These are phyloP conservation scores for Sinohyriopsis cumingii DNA, from an alignment of 2,888 invertebrate genomes.

Conservation along the genomic window DNA sequence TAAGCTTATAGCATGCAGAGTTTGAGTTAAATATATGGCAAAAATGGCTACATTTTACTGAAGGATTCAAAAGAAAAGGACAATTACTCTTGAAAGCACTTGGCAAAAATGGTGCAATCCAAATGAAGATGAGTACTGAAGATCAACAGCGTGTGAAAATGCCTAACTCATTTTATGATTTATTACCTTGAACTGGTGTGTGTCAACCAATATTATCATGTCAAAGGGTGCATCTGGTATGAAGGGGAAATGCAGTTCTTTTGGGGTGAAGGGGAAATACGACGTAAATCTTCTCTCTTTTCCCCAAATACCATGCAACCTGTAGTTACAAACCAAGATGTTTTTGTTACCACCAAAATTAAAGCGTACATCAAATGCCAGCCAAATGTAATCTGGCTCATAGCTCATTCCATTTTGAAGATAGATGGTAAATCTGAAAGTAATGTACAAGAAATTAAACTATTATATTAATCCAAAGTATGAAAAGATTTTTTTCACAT, in stretches of 20 bases:
- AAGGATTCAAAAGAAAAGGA: no score
- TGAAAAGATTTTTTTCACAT: no score
- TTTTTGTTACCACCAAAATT: conserved; percentile 2
- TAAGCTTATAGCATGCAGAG: no score
- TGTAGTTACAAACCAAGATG: conserved; percentile 2
- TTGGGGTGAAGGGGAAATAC: background rate
- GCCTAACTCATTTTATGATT: no score
- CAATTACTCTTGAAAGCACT: no score
- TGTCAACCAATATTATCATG: conserved; percentile 7
- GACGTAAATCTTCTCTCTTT: background rate
- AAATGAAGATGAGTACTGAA: no score
- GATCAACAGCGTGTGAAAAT: no score
- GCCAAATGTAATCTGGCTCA: conserved; percentile 19
- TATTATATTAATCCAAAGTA: no score
- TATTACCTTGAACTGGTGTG: background rate
- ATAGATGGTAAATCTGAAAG: conserved; percentile 24
- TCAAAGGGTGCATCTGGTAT: conserved; percentile 1
- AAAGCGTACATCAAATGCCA: conserved; percentile 8
- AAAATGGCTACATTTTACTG: no score
- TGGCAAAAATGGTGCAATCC: no score
- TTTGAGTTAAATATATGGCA: no score
- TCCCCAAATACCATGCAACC: conserved; percentile 3
- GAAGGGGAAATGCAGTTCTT: background rate
- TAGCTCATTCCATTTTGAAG: conserved; percentile 24
- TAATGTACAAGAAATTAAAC: no score